Percentiles rank a stretch among this genome's conserved stretches.
These are phyloP conservation scores for Coccyzus lansbergi DNA, from an alignment of 2,797 vertebrate genomes.

Conservation along the genomic window DNA sequence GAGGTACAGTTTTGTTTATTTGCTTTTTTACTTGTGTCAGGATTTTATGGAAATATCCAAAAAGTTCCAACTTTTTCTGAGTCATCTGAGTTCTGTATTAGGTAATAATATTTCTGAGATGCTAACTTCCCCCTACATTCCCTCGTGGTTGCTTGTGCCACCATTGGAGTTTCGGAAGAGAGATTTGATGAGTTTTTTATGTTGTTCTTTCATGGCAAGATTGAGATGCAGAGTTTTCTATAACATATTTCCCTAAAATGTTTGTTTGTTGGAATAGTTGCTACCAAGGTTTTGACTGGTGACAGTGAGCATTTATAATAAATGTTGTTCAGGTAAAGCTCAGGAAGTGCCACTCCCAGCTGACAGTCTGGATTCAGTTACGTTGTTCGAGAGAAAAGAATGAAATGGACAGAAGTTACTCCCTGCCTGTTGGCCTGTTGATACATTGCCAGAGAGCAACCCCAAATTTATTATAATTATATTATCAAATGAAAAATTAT, in stretches of 20 bases:
- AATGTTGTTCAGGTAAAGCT: background rate
- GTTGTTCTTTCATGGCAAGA: background rate
- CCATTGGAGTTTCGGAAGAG: background rate
- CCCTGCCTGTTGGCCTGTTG: rapidly evolving
- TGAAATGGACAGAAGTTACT: background rate
- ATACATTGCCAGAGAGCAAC: background rate
- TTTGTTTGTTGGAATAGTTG: background rate
- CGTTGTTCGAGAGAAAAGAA: background rate
- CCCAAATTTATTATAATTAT: too few species aligned
- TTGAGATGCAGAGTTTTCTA: background rate
- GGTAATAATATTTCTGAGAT: background rate
- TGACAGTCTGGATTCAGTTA: background rate
- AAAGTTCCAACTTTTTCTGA: background rate
- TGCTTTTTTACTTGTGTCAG: background rate
- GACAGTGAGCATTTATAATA: background rate
- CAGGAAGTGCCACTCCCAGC: background rate
- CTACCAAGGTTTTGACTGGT: background rate
- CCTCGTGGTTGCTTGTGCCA: background rate
- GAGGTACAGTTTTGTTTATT: background rate
- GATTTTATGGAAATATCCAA: background rate
- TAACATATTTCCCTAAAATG: background rate
- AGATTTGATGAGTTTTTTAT: background rate
- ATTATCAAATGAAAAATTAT: too few species aligned
- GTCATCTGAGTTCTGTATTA: background rate
- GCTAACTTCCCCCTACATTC: rapidly evolving